Conservation (phyloP, 2,113 vertebrate species). For the Pseudorhombus dupliciocellatus region DNA sequence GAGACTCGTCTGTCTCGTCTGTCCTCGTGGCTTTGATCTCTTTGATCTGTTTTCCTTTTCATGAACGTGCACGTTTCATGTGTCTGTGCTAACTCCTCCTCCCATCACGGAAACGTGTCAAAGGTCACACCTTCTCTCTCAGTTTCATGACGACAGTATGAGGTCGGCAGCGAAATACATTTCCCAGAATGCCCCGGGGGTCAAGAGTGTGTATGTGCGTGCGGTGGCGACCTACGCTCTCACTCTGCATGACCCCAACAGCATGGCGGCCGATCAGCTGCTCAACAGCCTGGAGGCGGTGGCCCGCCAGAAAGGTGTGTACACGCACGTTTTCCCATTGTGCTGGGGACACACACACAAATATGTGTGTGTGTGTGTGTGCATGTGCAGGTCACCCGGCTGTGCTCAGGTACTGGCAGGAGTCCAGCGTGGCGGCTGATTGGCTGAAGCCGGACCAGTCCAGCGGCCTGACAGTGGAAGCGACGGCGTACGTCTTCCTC, state of each 20-base stretch:
- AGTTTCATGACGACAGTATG: slow-evolving; percentile 82
- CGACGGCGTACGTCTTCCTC: slow-evolving; percentile 88
- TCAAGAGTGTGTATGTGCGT: slow-evolving; percentile 85
- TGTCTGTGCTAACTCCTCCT: too few species aligned
- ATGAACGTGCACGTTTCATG: too few species aligned
- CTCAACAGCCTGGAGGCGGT: slow-evolving; percentile 76
- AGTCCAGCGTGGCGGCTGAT: slow-evolving; percentile 52
- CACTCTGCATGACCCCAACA: slow-evolving; percentile 75
- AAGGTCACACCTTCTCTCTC: slow-evolving; percentile 15
- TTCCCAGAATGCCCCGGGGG: slow-evolving; percentile 59
- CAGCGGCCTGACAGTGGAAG: slow-evolving; percentile 87
- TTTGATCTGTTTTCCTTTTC: background rate
- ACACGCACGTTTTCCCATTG: background rate
- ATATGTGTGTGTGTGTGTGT: slow-evolving; percentile 4
- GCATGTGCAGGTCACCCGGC: slow-evolving; percentile 79
- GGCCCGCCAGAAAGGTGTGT: slow-evolving; percentile 77
- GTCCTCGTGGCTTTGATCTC: too few species aligned
- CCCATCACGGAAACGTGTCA: too few species aligned
- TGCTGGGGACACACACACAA: background rate
- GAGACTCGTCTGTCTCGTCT: slow-evolving; percentile 17
- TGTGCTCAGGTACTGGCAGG: slow-evolving; percentile 88
- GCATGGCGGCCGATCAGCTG: background rate
- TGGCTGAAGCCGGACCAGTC: slow-evolving; percentile 64
- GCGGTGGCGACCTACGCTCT: slow-evolving; percentile 87
- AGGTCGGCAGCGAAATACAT: slow-evolving; percentile 82